These are phyloP conservation scores for Plutella xylostella DNA, from an alignment of 2,888 invertebrate species.

Conservation along the genomic window DNA sequence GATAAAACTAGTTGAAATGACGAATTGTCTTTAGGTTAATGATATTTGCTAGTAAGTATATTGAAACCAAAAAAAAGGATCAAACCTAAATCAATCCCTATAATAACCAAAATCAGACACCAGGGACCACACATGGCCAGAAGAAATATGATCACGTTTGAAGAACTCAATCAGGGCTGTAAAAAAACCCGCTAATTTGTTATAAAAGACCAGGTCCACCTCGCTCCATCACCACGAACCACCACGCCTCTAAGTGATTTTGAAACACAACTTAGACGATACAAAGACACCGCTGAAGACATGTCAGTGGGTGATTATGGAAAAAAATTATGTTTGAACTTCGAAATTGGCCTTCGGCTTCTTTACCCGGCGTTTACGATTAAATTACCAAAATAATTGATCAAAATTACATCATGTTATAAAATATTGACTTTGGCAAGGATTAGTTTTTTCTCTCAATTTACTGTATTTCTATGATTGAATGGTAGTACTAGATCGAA, in stretches of 20 bases:
- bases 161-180: constrained; percentile 12
- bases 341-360: neutral
- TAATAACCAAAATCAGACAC: neutral
- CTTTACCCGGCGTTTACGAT: no score
- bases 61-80: no score
- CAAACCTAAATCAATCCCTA: no score
- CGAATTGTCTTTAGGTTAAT: no score
- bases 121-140: constrained; percentile 10
- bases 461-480: no score
- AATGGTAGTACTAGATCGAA: no score
- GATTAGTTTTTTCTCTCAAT: no score
- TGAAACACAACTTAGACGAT: constrained; percentile 6
- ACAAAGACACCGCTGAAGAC: constrained; percentile 17
- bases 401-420: no score
- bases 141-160: constrained; percentile 13
- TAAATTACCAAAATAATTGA: no score
- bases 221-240: constrained; percentile 15
- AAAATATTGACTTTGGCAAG: no score
- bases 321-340: neutral
- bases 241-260: constrained; percentile 14
- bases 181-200: constrained; percentile 22
- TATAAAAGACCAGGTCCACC: constrained; percentile 14
- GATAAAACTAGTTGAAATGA: no score
- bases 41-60: no score
- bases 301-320: neutral